phyloP scores from a whole-genome alignment of 2,113 vertebrate species.

The Lepus europaeus region DNA sequence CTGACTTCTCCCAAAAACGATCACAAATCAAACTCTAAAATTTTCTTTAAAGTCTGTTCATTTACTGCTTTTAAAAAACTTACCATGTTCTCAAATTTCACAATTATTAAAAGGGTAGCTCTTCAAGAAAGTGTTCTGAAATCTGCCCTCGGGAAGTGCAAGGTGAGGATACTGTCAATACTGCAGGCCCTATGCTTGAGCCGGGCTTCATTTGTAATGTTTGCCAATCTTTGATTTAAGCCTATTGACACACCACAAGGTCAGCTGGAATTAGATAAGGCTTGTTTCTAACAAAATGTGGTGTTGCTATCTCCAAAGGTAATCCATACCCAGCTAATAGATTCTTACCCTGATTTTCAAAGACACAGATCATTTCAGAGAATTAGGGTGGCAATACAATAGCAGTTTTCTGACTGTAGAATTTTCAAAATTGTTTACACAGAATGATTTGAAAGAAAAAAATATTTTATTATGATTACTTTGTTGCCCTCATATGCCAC shows the following conservation, averaged over 20 bases:
- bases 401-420: neutral
- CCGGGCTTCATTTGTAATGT: conserved; percentile 77
- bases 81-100: neutral
- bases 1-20: fast-evolving
- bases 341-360: conserved; percentile 71
- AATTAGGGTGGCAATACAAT: conserved; percentile 16
- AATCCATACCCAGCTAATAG: conserved; percentile 71
- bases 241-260: conserved; percentile 79
- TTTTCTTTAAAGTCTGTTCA: conserved; percentile 14
- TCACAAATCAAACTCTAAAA: too few species aligned
- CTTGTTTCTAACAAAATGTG: conserved; percentile 68
- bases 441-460: conserved; percentile 23
- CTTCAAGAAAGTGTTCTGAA: conserved; percentile 23
- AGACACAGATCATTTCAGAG: conserved; percentile 66
- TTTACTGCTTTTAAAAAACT: neutral
- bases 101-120: conserved; percentile 7
- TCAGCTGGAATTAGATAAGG: conserved; percentile 81
- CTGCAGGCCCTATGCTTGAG: conserved; percentile 72
- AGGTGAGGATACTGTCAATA: conserved; percentile 78
- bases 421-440: conserved; percentile 50
- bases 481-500: neutral
- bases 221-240: conserved; percentile 84
- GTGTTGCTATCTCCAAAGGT: conserved; percentile 76
- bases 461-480: too few species aligned
- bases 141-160: conserved; percentile 54